These are phyloP conservation scores for Argyresthia albistria DNA, from an alignment of 2,888 invertebrate genomes.

Conservation along the genomic window DNA sequence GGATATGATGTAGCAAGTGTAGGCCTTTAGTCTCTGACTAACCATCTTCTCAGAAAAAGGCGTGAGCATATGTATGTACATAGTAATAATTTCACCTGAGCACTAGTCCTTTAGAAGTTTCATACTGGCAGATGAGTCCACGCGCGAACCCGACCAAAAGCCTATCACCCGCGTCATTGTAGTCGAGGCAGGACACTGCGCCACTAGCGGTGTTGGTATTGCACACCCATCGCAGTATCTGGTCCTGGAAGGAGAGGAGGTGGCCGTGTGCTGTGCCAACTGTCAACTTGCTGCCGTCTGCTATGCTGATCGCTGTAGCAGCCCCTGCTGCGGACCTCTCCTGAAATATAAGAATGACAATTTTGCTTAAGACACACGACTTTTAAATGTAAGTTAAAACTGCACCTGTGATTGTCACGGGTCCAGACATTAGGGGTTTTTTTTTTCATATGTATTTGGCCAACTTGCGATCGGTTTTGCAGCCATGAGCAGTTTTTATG, in stretches of 20 bases:
- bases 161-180: constrained; percentile 89
- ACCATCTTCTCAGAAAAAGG: too few relatives aligned
- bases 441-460: too few relatives aligned
- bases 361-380: neutral
- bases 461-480: too few relatives aligned
- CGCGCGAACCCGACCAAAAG: constrained; percentile 82
- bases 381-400: neutral
- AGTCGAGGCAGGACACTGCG: constrained; percentile 86
- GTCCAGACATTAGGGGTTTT: too few relatives aligned
- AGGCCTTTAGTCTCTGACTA: too few relatives aligned
- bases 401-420: too few relatives aligned
- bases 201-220: constrained; percentile 78
- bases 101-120: constrained; percentile 77
- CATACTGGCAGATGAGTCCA: constrained; percentile 93
- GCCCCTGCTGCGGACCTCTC: constrained; percentile 92
- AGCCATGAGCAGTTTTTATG: too few relatives aligned
- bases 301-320: constrained; percentile 85
- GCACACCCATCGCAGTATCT: constrained; percentile 92
- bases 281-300: constrained; percentile 81
- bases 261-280: constrained; percentile 96
- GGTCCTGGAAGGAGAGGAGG: constrained; percentile 81
- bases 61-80: too few relatives aligned
- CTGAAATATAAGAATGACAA: constrained; percentile 49
- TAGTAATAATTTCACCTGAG: constrained; percentile 18
- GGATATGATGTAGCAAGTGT: too few relatives aligned